These are phyloP conservation scores for Danio albolineatus DNA, from an alignment of 2,797 vertebrate species.

Conservation along the genomic window DNA sequence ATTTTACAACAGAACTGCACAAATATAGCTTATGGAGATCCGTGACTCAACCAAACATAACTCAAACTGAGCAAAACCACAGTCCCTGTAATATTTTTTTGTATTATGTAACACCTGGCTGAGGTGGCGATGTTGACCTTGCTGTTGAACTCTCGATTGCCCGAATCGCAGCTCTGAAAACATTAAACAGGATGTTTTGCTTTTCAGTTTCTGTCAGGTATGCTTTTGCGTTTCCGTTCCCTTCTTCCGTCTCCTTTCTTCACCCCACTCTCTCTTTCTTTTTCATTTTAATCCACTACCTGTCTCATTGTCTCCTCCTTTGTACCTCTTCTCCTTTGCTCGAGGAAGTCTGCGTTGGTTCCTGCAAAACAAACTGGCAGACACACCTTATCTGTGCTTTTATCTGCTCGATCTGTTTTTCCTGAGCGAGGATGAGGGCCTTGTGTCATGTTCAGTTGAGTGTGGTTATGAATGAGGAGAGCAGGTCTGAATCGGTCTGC, in stretches of 20 bases:
- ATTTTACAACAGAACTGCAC: neutral
- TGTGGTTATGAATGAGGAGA: slow-evolving; percentile 54
- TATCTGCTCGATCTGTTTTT: slow-evolving; percentile 61
- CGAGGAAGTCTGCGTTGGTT: slow-evolving; percentile 48
- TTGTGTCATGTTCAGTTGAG: slow-evolving; percentile 42
- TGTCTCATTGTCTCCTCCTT: slow-evolving; percentile 44
- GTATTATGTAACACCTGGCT: slow-evolving; percentile 2
- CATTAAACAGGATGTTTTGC: slow-evolving; percentile 1
- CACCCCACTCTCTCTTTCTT: slow-evolving; percentile 18
- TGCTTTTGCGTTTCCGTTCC: neutral
- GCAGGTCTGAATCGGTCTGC: slow-evolving; percentile 49
- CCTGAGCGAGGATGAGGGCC: slow-evolving; percentile 59
- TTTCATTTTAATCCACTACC: slow-evolving; percentile 33
- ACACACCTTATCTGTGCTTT: slow-evolving; percentile 51
- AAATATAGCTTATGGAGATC: neutral
- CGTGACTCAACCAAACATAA: neutral
- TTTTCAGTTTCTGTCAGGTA: slow-evolving; percentile 5
- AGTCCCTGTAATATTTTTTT: neutral
- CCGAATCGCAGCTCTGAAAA: neutral
- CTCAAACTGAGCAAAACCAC: neutral
- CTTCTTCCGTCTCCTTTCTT: slow-evolving; percentile 24
- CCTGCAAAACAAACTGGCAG: slow-evolving; percentile 50
- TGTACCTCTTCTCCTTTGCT: slow-evolving; percentile 39
- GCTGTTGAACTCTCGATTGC: slow-evolving; percentile 4
- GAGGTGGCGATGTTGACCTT: neutral